phyloP scores from a whole-genome alignment of 2,797 vertebrate species.

The Poecilia wingei region DNA sequence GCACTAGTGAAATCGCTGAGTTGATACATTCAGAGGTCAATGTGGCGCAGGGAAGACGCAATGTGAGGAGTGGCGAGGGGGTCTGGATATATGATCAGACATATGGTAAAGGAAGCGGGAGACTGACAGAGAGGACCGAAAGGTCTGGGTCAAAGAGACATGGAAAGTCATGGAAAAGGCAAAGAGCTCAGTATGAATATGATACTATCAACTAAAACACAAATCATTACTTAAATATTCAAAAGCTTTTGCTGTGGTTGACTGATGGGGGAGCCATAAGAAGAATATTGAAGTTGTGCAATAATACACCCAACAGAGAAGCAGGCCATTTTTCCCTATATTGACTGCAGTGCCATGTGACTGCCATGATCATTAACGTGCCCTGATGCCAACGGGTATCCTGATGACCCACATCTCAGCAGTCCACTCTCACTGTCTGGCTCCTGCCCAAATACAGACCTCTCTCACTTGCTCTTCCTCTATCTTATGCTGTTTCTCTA shows the following conservation, averaged over 20 bases:
- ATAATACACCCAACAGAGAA: constrained; percentile 56
- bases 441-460: constrained; percentile 60
- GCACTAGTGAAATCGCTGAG: constrained; percentile 74
- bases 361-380: constrained; percentile 77
- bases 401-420: constrained; percentile 82
- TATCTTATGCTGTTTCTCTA: constrained; percentile 14
- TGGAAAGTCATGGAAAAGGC: background rate
- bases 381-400: constrained; percentile 80
- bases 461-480: constrained; percentile 13
- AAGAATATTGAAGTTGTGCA: constrained; percentile 10
- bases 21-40: constrained; percentile 67
- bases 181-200: constrained; percentile 17
- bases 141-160: constrained; percentile 23
- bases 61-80: constrained; percentile 25
- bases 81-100: constrained; percentile 46
- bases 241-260: constrained; percentile 37
- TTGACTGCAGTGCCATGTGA: constrained; percentile 78
- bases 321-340: constrained; percentile 72
- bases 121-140: constrained; percentile 19
- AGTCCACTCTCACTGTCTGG: constrained; percentile 70
- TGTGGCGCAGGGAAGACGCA: constrained; percentile 46
- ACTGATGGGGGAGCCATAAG: constrained; percentile 29
- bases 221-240: constrained; percentile 13
- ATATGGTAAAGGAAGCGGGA: constrained; percentile 32
- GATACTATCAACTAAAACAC: background rate